These are phyloP conservation scores for Nansenia antarctica DNA, from an alignment of 2,113 vertebrate genomes.

Conservation along the genomic window DNA sequence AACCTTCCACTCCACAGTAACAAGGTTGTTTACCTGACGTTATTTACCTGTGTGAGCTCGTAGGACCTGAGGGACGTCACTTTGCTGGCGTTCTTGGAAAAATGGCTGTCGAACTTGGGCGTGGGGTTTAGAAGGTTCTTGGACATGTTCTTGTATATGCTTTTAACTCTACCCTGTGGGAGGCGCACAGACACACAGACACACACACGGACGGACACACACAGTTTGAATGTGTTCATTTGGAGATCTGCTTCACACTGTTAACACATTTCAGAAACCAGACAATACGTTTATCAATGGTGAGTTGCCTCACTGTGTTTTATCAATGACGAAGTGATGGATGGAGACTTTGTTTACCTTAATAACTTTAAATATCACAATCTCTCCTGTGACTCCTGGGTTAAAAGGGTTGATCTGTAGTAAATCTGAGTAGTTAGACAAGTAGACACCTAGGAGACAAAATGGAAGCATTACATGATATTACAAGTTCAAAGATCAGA, in stretches of 20 bases:
- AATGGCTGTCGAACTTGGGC: slow-evolving; percentile 92
- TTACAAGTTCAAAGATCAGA: too few species aligned
- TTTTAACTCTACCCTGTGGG: slow-evolving; percentile 93
- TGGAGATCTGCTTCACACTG: too few species aligned
- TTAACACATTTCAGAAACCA: too few species aligned
- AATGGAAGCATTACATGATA: neutral
- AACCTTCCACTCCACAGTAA: too few species aligned
- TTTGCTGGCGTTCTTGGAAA: slow-evolving; percentile 87
- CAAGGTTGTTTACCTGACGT: too few species aligned
- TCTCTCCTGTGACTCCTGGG: slow-evolving; percentile 80
- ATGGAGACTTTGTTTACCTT: slow-evolving; percentile 77
- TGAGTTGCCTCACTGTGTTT: too few species aligned
- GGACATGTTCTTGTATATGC: slow-evolving; percentile 83
- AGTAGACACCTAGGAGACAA: slow-evolving; percentile 81
- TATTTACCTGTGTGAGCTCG: slow-evolving; percentile 90
- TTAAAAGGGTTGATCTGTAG: slow-evolving; percentile 83
- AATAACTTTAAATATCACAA: slow-evolving; percentile 95
- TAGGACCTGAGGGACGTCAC: slow-evolving; percentile 87
- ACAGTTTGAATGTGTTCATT: too few species aligned
- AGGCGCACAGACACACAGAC: too few species aligned
- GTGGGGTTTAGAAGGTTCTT: slow-evolving; percentile 86
- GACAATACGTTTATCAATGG: too few species aligned
- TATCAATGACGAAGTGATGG: too few species aligned
- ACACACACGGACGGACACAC: too few species aligned
- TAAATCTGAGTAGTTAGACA: slow-evolving; percentile 92